Conservation (phyloP, 2,888 invertebrate species). For the Cremastinae sp. region DNA sequence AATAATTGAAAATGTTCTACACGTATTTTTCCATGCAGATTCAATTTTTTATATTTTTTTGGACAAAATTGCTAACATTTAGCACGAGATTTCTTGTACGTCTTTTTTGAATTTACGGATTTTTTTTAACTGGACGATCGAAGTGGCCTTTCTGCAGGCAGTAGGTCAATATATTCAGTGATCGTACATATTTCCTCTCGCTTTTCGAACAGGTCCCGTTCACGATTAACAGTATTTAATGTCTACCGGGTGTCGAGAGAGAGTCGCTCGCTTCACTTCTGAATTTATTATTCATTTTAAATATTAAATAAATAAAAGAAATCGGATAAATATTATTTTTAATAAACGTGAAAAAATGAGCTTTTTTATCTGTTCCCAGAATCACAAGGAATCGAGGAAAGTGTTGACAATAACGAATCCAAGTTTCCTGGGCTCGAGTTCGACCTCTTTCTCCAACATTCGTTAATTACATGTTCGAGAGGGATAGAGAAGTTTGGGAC, state of each 20-base stretch:
- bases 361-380: conserved; percentile 39
- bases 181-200: conserved; percentile 53
- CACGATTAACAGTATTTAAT: background rate
- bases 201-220: conserved; percentile 66
- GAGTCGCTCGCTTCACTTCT: no score
- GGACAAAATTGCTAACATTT: no score
- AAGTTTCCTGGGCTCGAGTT: conserved; percentile 3
- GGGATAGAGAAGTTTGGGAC: background rate
- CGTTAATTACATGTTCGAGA: conserved; percentile 1
- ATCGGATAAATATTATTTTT: no score
- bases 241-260: conserved; percentile 35
- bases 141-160: conserved; percentile 44
- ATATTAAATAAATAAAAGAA: no score
- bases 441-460: conserved; percentile 7
- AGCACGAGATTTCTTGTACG: no score
- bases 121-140: background rate
- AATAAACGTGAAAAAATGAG: no score
- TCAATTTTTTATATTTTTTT: no score
- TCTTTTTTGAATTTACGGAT: no score
- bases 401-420: conserved; percentile 20
- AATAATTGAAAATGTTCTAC: no score
- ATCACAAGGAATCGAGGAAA: conserved; percentile 28
- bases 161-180: conserved; percentile 67
- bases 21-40: no score
- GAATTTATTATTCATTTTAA: no score